Conservation (phyloP, 2,113 vertebrate species). For the Arothron firmamentum region DNA sequence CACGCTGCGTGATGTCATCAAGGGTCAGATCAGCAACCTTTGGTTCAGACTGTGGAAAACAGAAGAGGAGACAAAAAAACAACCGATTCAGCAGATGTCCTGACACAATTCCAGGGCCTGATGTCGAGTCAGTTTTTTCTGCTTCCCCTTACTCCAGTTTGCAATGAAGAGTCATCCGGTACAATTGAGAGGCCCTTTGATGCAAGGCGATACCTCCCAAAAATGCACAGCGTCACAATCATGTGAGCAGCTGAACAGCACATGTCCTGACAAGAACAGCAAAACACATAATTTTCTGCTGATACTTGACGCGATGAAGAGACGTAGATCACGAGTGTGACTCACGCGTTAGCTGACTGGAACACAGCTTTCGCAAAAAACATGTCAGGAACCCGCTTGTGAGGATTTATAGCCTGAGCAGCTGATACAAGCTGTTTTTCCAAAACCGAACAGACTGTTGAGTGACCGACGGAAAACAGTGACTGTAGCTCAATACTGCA, state of each 20-base stretch:
- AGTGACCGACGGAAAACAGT: background rate
- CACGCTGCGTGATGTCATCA: too few species aligned
- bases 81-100: constrained; percentile 26
- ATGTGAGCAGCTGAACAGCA: background rate
- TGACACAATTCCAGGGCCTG: constrained; percentile 2
- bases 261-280: background rate
- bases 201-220: too few species aligned
- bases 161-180: constrained; percentile 29
- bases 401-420: too few species aligned
- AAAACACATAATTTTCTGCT: background rate
- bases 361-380: constrained; percentile 14
- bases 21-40: constrained; percentile 5
- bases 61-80: background rate
- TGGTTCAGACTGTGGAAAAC: constrained; percentile 3
- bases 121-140: background rate
- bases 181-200: constrained; percentile 3
- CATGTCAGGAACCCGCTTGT: constrained; percentile 11
- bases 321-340: constrained; percentile 6
- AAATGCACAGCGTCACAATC: background rate
- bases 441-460: constrained; percentile 2
- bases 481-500: too few species aligned
- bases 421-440: background rate
- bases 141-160: background rate
- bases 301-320: background rate
- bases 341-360: constrained; percentile 31